These are phyloP conservation scores for Spodoptera littoralis DNA, from an alignment of 2,888 invertebrate species.

Conservation along the genomic window DNA sequence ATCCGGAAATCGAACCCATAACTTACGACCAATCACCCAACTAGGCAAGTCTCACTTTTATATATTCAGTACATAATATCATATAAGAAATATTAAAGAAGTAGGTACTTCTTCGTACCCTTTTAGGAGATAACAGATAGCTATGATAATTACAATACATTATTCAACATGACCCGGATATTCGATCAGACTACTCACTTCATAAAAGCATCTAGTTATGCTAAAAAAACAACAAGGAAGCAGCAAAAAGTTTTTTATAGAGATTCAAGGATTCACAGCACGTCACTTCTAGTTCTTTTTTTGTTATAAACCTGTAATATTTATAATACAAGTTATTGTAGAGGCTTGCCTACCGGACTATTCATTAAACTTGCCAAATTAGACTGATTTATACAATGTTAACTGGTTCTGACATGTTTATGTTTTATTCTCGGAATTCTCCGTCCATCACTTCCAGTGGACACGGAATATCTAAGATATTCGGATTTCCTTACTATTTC, in stretches of 20 bases:
- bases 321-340: slow-evolving; percentile 31
- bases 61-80: too few relatives aligned
- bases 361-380: slow-evolving; percentile 48
- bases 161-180: slow-evolving; percentile 65
- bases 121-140: too few relatives aligned
- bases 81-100: too few relatives aligned
- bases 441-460: slow-evolving; percentile 10
- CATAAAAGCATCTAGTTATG: slow-evolving; percentile 60
- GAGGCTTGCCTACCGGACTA: slow-evolving; percentile 23
- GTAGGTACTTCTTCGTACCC: too few relatives aligned
- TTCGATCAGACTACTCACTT: slow-evolving; percentile 61
- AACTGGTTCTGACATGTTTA: slow-evolving; percentile 34
- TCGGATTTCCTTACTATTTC: slow-evolving; percentile 5
- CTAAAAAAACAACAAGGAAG: slow-evolving; percentile 73
- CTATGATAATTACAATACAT: slow-evolving; percentile 30
- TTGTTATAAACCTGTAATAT: slow-evolving; percentile 39
- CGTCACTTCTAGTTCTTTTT: slow-evolving; percentile 56
- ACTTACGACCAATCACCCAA: too few relatives aligned
- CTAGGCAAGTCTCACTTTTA: too few relatives aligned
- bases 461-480: slow-evolving; percentile 1
- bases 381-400: slow-evolving; percentile 15
- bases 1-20: too few relatives aligned
- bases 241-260: slow-evolving; percentile 67
- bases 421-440: slow-evolving; percentile 9
- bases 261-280: slow-evolving; percentile 69